phyloP scores from a whole-genome alignment of 2,888 invertebrate species.

The Dryomyza anilis region DNA sequence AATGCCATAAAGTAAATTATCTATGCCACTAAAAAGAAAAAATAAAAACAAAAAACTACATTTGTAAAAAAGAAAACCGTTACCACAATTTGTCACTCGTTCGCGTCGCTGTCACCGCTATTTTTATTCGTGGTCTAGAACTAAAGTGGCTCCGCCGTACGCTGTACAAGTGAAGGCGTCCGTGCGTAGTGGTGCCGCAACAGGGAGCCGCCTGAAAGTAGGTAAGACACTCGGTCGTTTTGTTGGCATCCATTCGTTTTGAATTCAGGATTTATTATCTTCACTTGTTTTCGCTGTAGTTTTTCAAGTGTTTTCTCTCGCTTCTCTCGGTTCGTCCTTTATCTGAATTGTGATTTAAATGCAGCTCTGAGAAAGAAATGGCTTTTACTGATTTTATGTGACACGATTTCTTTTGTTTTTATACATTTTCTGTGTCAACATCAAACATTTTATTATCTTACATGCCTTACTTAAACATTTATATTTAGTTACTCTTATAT shows the following conservation, averaged over 20 bases:
- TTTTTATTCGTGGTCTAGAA: not conserved
- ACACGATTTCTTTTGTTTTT: not conserved
- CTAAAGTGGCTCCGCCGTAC: not conserved
- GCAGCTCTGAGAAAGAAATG: not conserved
- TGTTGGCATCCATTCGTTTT: slow-evolving; percentile 5
- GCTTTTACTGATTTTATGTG: not conserved
- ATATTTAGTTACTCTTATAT: too few species aligned
- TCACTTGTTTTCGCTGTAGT: slow-evolving; percentile 9
- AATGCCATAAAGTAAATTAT: too few species aligned
- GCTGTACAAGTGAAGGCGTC: not conserved
- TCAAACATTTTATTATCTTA: not conserved
- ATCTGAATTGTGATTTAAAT: not conserved
- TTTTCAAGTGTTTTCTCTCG: not conserved
- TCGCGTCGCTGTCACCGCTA: not conserved
- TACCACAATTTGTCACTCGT: not conserved
- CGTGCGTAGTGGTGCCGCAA: not conserved
- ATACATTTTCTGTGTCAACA: not conserved
- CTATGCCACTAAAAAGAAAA: too few species aligned
- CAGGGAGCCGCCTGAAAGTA: slow-evolving; percentile 12
- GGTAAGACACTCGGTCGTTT: slow-evolving; percentile 1
- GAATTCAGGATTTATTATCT: slow-evolving; percentile 20
- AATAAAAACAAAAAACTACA: too few species aligned
- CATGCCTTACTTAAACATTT: too few species aligned
- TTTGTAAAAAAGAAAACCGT: not conserved
- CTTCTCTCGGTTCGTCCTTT: not conserved